Base-by-base conservation (phyloP, 2,888 invertebrate genomes). In the Cryptosula pallasiana region DNA sequence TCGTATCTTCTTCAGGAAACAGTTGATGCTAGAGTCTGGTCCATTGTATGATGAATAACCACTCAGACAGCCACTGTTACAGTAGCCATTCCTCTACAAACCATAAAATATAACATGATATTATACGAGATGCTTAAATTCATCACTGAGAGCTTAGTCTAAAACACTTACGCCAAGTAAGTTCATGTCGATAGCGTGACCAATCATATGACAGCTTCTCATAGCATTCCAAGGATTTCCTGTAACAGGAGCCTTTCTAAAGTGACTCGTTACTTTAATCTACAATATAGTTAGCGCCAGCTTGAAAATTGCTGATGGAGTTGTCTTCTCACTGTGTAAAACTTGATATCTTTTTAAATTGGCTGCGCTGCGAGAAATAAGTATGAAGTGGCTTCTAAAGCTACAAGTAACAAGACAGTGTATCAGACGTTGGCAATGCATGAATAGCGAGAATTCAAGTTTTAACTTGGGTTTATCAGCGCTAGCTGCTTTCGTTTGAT, bases 131-230 rank as follows among this genome's bases (percentile, higher is more conserved):
- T n/a, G n/a, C n/a, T n/a, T n/a, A n/a, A n/a, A n/a, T n/a, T n/a
- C n/a, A n/a, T n/a, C n/a, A n/a, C n/a, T n/a, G n/a, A n/a, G n/a
- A n/a, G n/a, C n/a, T n/a, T n/a, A n/a, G n/a, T n/a, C n/a, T n/a
- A n/a, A n/a, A n/a, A n/a, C n/a, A n/a, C 57, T 57, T 69, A 69
- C 69, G 16, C 34, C 35, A 9, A 32, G 27, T 5, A 69, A 16
- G 25, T 69, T 69, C 69, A 69, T 69, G 69, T 69, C 69, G 5
- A 69, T 69, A 25, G 69, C 69, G 69, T 69, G 69, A 35, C 69
- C 69, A 23, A 69, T 69, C 69, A 69, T 69, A 29, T 69, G 69
- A 29, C 69, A 69, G 69, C 69, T 69, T 35, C 69, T 16, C 32
- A 23, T 32, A 35, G 69, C 69, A 29, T 69, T 69, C 69, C 69